A percentile compares a stretch with the other conserved stretches of the same genome.
Conservation (phyloP, 2,888 invertebrate genomes). For the Acanthopleura granulata region DNA sequence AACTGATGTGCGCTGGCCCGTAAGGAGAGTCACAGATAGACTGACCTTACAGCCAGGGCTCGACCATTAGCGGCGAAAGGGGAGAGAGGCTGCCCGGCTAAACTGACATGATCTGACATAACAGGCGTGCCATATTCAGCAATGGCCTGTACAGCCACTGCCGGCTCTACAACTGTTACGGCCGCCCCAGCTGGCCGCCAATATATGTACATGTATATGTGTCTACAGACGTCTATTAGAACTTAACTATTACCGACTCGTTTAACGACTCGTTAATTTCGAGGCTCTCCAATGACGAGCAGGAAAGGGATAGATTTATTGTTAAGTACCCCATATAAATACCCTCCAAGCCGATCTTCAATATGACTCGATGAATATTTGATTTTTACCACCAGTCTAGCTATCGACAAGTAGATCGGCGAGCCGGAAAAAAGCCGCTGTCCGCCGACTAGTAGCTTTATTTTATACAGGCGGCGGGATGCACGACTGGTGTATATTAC, state of each 20-base stretch:
- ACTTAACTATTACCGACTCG: slow-evolving; percentile 1
- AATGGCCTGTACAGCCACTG: not conserved
- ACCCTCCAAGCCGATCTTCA: not conserved
- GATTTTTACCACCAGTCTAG: slow-evolving; percentile 7
- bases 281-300: not conserved
- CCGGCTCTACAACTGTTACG: not conserved
- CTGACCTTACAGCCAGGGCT: slow-evolving; percentile 16
- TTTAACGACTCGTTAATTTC: slow-evolving; percentile 15
- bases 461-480: too few species aligned
- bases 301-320: slow-evolving; percentile 4
- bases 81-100: slow-evolving; percentile 9
- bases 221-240: not conserved
- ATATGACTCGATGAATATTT: slow-evolving; percentile 12
- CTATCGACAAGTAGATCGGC: not conserved
- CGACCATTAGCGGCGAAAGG: slow-evolving; percentile 19
- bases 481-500: not conserved
- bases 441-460: not conserved
- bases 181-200: not conserved
- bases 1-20: slow-evolving; percentile 51
- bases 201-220: not conserved
- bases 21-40: slow-evolving; percentile 47
- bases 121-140: not conserved
- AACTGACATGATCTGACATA: slow-evolving; percentile 19
- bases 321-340: not conserved
- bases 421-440: not conserved